These are phyloP conservation scores for Drosophila kepulauana DNA, from an alignment of 1,140 invertebrate genomes.

Conservation along the genomic window DNA sequence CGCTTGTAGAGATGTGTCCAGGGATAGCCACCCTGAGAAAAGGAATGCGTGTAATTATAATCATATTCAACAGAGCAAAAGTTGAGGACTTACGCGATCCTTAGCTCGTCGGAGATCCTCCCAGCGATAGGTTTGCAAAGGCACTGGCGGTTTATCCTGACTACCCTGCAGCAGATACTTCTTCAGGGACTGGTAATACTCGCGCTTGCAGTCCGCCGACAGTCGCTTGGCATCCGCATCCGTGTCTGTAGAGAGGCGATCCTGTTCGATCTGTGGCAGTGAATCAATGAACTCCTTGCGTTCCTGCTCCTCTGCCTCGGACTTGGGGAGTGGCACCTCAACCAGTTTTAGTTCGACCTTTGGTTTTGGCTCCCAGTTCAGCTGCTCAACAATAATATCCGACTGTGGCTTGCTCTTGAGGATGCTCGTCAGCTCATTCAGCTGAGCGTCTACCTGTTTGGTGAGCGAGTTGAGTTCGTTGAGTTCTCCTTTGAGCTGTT, in stretches of 20 bases:
- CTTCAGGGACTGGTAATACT: constrained; percentile 83
- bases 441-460: constrained; percentile 74
- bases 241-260: constrained; percentile 34
- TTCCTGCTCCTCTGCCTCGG: constrained; percentile 71
- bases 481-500: constrained; percentile 53
- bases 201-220: constrained; percentile 81
- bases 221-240: constrained; percentile 73
- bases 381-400: constrained; percentile 58
- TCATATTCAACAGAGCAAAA: background rate
- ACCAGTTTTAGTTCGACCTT: constrained; percentile 69
- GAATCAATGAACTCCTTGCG: constrained; percentile 80
- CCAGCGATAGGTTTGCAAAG: constrained; percentile 90
- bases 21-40: constrained; percentile 87
- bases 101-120: constrained; percentile 88
- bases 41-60: background rate
- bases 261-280: constrained; percentile 71
- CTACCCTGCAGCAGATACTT: constrained; percentile 75
- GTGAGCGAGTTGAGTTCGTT: constrained; percentile 56
- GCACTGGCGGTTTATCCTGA: constrained; percentile 87
- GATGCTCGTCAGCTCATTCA: constrained; percentile 80
- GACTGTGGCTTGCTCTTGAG: constrained; percentile 71
- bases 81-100: constrained; percentile 70
- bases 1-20: constrained; percentile 89
- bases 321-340: constrained; percentile 74
- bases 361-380: constrained; percentile 17